A percentile compares a stretch with the other conserved stretches of the same genome.
phyloP scores from a whole-genome alignment of 2,113 vertebrate genomes.

The Nicator chloris region DNA sequence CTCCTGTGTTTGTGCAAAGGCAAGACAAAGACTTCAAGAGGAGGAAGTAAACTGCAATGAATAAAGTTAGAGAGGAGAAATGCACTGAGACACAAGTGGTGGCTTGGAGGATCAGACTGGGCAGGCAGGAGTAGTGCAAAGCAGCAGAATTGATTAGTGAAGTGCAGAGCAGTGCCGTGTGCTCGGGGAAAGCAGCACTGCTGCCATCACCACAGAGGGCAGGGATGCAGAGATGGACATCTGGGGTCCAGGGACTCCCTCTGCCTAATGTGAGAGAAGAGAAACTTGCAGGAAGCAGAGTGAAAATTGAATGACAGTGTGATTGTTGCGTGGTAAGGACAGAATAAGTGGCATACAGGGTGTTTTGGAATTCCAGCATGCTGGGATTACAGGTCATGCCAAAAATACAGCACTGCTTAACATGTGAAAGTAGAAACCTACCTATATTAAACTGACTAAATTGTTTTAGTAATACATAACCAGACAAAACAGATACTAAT shows the following conservation, averaged over 20 bases:
- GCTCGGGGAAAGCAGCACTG: fast-evolving
- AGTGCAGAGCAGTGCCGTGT: fast-evolving
- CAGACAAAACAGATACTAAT: neutral
- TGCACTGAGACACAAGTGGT: neutral
- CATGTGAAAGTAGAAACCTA: neutral
- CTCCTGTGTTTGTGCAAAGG: neutral
- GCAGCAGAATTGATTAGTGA: neutral
- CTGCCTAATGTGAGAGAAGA: neutral
- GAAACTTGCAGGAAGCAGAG: neutral
- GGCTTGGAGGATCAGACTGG: neutral
- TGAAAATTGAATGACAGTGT: fast-evolving
- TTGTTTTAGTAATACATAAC: neutral
- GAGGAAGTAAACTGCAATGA: neutral
- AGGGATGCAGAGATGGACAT: neutral
- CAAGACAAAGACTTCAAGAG: neutral
- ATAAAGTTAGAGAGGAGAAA: neutral
- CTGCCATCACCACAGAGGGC: neutral
- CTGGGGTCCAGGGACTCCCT: neutral
- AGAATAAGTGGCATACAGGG: neutral
- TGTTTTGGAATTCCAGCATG: neutral
- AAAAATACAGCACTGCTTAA: neutral
- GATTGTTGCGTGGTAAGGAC: neutral
- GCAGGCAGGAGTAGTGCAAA: neutral
- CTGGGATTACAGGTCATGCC: neutral
- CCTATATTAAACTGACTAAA: neutral